Evolutionary conservation across 2,797 vertebrate genomes (phyloP).

Genomic region (Liparis tanakae): DNA sequence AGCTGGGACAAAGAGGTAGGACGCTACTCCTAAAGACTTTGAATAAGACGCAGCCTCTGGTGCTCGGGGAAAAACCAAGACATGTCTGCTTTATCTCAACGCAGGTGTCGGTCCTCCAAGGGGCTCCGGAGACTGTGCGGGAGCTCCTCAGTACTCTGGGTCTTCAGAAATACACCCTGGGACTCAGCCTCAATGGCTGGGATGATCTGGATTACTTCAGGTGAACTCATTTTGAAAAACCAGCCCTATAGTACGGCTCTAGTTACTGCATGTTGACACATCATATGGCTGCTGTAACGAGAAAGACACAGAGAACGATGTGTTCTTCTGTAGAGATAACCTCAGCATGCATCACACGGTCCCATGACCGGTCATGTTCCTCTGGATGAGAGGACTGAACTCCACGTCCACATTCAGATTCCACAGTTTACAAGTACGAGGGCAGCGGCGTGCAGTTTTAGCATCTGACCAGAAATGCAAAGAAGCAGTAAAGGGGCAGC

Average conservation of each 20-base stretch:
- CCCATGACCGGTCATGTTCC: conserved; percentile 21
- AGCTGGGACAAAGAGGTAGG: conserved; percentile 83
- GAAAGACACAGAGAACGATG: background rate
- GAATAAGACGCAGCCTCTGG: background rate
- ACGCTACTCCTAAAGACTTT: conserved; percentile 2
- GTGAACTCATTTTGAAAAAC: conserved; percentile 60
- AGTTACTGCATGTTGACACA: background rate
- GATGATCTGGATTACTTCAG: conserved; percentile 87
- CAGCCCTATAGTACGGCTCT: background rate
- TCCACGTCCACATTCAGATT: background rate
- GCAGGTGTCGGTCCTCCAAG: conserved; percentile 80
- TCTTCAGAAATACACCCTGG: conserved; percentile 84
- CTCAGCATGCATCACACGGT: background rate
- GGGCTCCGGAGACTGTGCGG: conserved; percentile 82
- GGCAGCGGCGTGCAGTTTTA: too few relatives aligned
- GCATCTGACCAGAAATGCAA: too few relatives aligned
- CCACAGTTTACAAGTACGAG: too few relatives aligned
- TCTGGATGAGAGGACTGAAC: conserved; percentile 1
- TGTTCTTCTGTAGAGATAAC: background rate
- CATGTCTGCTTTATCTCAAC: conserved; percentile 25
- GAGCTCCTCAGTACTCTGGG: conserved; percentile 84
- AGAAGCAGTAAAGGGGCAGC: too few relatives aligned
- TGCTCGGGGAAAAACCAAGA: background rate
- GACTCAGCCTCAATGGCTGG: conserved; percentile 86
- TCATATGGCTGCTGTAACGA: background rate